phyloP scores from a whole-genome alignment of 2,113 vertebrate genomes.

The Ceratotherium simum region DNA sequence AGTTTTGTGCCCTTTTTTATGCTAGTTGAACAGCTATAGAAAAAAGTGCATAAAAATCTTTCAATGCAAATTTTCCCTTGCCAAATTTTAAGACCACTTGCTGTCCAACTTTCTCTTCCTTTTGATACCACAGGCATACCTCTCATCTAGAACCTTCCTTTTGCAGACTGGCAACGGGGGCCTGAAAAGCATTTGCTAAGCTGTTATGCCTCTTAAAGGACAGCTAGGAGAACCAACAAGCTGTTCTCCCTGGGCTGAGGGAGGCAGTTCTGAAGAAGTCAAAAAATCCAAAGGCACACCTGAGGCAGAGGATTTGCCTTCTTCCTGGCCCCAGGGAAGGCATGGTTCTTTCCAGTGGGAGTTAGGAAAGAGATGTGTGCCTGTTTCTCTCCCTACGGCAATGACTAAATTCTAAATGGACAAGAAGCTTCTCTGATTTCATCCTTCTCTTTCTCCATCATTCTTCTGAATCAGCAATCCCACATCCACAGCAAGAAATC shows the following conservation, averaged over 20 bases:
- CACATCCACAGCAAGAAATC: not conserved
- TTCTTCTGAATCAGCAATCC: not conserved
- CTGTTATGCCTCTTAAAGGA: not conserved
- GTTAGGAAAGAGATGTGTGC: not conserved
- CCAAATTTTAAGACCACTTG: not conserved
- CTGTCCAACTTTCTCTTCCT: not conserved
- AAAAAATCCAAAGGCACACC: not conserved
- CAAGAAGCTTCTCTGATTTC: not conserved
- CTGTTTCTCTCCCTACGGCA: not conserved
- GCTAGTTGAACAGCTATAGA: not conserved
- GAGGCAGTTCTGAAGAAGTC: not conserved
- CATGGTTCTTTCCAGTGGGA: not conserved
- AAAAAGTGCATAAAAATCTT: not conserved
- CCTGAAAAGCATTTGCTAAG: not conserved
- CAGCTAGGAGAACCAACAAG: not conserved
- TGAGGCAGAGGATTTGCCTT: not conserved
- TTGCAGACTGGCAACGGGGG: not conserved
- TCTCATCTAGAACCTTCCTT: slow-evolving; percentile 4
- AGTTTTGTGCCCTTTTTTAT: not conserved
- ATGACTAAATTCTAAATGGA: not conserved
- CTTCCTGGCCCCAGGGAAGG: not conserved
- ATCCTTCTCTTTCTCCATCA: not conserved
- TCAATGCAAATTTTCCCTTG: not conserved
- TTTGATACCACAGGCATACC: not conserved
- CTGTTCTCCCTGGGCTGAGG: not conserved